phyloP scores from a whole-genome alignment of 2,797 vertebrate species.

The Coregonus ussuriensis region DNA sequence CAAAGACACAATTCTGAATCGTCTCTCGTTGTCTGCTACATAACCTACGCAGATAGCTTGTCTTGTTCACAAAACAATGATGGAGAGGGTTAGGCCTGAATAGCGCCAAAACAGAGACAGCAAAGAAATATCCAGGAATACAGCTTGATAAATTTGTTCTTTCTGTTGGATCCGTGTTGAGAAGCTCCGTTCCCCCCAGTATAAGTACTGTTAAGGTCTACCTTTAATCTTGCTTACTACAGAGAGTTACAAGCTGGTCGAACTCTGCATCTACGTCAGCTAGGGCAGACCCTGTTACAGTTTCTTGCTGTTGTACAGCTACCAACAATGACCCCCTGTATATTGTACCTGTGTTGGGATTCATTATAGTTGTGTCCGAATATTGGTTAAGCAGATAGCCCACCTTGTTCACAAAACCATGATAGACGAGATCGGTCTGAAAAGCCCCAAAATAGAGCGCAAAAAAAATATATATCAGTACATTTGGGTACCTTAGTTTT shows the following conservation, averaged over 20 bases:
- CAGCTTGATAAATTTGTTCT: neutral
- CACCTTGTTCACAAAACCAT: no score
- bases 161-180: neutral
- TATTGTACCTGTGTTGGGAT: no score
- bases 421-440: no score
- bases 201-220: neutral
- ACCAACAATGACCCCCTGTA: no score
- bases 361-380: no score
- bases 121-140: neutral
- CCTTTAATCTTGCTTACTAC: neutral
- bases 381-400: no score
- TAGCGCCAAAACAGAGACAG: neutral
- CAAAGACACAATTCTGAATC: slow-evolving; percentile 18
- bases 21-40: slow-evolving; percentile 38
- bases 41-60: slow-evolving; percentile 33
- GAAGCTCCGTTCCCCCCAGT: neutral
- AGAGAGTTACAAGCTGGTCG: neutral
- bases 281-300: no score
- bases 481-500: neutral
- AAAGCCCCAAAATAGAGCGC: no score
- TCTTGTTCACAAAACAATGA: slow-evolving; percentile 26
- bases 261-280: neutral
- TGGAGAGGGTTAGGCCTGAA: slow-evolving; percentile 21
- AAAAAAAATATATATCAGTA: no score
- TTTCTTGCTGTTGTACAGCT: neutral